These are phyloP conservation scores for Drosophila watanabei DNA, from an alignment of 1,140 invertebrate species.

Conservation along the genomic window DNA sequence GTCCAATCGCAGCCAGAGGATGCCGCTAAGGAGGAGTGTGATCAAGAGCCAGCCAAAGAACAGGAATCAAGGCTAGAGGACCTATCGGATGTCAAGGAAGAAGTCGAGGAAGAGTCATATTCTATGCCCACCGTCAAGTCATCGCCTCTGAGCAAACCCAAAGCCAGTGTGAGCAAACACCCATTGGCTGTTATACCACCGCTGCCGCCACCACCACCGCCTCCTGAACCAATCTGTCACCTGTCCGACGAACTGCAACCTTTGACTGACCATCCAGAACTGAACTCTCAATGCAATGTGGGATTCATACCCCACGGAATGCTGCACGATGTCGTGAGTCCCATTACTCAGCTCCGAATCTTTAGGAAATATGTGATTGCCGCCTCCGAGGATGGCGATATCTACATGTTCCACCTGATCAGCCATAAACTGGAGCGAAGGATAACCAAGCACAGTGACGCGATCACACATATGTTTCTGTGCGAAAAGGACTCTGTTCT, in stretches of 20 bases:
- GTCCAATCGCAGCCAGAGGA: background rate
- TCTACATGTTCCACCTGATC: constrained; percentile 86
- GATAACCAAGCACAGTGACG: constrained; percentile 83
- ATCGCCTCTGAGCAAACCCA: constrained; percentile 20
- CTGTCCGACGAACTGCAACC: constrained; percentile 41
- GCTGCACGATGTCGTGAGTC: constrained; percentile 51
- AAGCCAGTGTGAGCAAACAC: constrained; percentile 21
- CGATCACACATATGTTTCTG: constrained; percentile 77
- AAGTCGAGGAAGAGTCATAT: constrained; percentile 4
- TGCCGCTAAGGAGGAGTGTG: background rate
- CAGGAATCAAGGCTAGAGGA: background rate
- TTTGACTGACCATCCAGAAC: background rate
- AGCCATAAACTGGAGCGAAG: constrained; percentile 86
- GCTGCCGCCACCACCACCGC: constrained; percentile 61
- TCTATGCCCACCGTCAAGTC: background rate
- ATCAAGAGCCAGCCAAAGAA: background rate
- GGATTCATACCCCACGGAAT: constrained; percentile 47
- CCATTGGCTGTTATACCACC: constrained; percentile 61
- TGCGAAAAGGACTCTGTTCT: constrained; percentile 53
- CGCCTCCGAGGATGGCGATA: constrained; percentile 87
- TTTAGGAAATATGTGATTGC: constrained; percentile 80
- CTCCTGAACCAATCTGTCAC: constrained; percentile 44
- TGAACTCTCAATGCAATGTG: constrained; percentile 4
- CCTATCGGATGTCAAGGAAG: constrained; percentile 1
- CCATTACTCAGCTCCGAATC: constrained; percentile 74